Evolutionary conservation across 2,888 invertebrate genomes (phyloP), one percentile per base, ranked within the genome.

Genomic region (Tipula confusa): DNA sequence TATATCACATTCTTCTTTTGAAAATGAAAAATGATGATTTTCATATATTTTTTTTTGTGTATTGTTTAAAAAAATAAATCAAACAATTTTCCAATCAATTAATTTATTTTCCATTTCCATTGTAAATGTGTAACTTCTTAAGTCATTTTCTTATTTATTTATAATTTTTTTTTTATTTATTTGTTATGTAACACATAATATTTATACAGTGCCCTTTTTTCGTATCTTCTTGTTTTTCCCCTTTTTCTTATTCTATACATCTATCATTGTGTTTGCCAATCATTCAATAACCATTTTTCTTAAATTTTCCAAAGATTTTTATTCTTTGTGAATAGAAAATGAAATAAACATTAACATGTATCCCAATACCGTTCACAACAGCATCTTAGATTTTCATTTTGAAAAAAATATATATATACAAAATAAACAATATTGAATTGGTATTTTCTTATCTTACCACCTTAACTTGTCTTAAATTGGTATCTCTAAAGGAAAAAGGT

Each of bases 261-360:
- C 24, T 64, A 24, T 64, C 64, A 64, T 64, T 64, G 64, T 64
- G 64, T 43, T n/a, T 64, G 64, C 64, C 64, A 64, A 64, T 64
- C 64, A 64, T 64, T 64, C 64, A 64, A 64, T 64, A 64, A 64
- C 64, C 64, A 64, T 64, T 64, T 64, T 64, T 64, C 64, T 64
- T 64, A 18, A 9, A 24, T 64, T 64, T 64, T 64, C 64, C 64
- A 18, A 15, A 48, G 15, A 43, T n/a, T 43, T 36, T 43, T n/a
- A 13, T 7, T 24, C 64, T 64, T 64, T 64, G 64, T 64, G 64
- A 64, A 64, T 64, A 64, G 64, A 64, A 64, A 64, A 64, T 64
- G 64, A 64, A 64, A 64, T 64, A 64, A 64, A 64, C 64, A 64
- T 64, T 64, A 64, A 64, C 64, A 64, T 64, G 64, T 64, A 64